phyloP scores from a whole-genome alignment of 37 sponge, comb jelly and placozoan genomes.

The Hormiphora californensis region DNA sequence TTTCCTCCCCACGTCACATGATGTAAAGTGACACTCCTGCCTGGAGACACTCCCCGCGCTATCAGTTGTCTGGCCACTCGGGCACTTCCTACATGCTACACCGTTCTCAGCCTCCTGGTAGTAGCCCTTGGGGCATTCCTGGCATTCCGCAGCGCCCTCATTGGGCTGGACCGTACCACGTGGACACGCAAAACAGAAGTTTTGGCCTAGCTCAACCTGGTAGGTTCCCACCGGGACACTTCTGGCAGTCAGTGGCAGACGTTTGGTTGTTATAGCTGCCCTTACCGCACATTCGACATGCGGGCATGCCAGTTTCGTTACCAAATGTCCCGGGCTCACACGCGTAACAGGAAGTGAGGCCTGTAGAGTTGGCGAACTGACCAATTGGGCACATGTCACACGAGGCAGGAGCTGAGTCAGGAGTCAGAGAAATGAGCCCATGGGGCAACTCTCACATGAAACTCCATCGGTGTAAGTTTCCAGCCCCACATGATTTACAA shows the following conservation, averaged over 20 bases:
- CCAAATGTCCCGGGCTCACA: neutral
- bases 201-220: conserved; percentile 32
- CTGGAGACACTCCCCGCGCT: conserved; percentile 13
- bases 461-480: conserved; percentile 13
- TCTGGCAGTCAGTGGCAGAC: neutral
- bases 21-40: conserved; percentile 26
- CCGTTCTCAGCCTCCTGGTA: neutral
- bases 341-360: neutral
- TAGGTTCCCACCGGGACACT: neutral
- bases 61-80: neutral
- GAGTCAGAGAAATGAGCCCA: too few species aligned
- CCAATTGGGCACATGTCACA: neutral
- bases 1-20: conserved; percentile 6
- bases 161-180: conserved; percentile 5
- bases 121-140: neutral
- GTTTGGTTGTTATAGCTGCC: conserved; percentile 5
- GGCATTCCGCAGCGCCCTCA: neutral
- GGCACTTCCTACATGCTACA: conserved; percentile 4
- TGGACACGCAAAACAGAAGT: conserved; percentile 16
- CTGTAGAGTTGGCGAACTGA: neutral
- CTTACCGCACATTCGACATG: neutral
- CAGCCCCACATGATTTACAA: neutral
- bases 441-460: neutral
- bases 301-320: neutral
- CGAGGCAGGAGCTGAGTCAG: neutral